Base-by-base conservation (phyloP, 1,140 invertebrate genomes). In the Aplysia californica region DNA sequence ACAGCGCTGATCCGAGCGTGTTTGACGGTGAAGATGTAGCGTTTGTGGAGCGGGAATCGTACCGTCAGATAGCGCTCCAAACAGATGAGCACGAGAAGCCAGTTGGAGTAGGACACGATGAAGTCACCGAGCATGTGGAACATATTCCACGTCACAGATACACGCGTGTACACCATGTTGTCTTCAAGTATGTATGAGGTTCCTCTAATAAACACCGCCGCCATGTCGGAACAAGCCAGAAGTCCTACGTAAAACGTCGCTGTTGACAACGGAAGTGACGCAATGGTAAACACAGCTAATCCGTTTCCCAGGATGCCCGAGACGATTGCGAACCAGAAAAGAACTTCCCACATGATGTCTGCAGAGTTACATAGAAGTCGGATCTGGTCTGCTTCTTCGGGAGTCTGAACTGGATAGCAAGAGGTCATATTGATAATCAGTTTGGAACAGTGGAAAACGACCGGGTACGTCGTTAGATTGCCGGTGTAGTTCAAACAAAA, bases 61-160 rank as follows among this genome's bases (percentile, higher is more conserved):
- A 86, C 79, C 2, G 83, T 83, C 3, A 86, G 67, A 58, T 83
- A 86, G 2, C 85, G 61, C 75, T 86, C 85, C 0, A 82, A 56
- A 21, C 83, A 82, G 78, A 86, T 81, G 29, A 80, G 76, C 26
- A 85, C 82, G 0, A 86, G 73, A 26, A 85, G 74, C 85, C 85
- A 86, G 68, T 84, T 86, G 20, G 83, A 59, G 69, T 83, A 86
- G 38, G 80, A 85, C 26, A 77, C 80, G 58, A 79, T 76, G 15
- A 77, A 73, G 20, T 78, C 73, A 58, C 73, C 78, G 20, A 83
- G 80, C 10, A 80, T 29, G 31, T 79, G 71, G 26, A 80, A 78
- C 41, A 84, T 61, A 3, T 78, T 18, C 64, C 44, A 44, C 3
- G 35, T 55, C 3, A 23, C 23, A 3, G 41, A 20, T 20, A 26